Evolutionary conservation across 2,888 invertebrate species (phyloP), one percentile per base, ranked within the genome.

Genomic region (Adelognathus sp.): DNA sequence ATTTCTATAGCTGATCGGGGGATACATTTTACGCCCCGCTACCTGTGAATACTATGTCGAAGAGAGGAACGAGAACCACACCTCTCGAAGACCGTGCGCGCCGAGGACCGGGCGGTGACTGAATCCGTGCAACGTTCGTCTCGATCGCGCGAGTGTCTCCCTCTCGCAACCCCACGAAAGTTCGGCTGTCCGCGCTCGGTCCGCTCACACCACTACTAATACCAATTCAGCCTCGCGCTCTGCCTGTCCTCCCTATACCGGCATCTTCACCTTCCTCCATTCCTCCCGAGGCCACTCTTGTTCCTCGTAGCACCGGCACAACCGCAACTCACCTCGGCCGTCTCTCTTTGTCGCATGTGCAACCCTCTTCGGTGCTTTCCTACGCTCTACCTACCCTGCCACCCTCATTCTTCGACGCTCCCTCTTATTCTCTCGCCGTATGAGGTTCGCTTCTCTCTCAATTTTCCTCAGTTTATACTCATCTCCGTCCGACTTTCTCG

Each of bases 81-180:
- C 79, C 73, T 83, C 79, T 82, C 82, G 75, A 76, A 83, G 81
- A 89, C 86, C 86, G 87, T 87, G 85, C 90, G 90, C 90, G 87
- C 90, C 90, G 89, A 89, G 84, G 85, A 87, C 89, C 90, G 90
- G 90, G 90, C 90, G 90, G 90, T 89, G 89, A 90, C 90, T 90
- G 90, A 90, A 85, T 85, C 83, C 73, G 69, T 76, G 44, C 80
- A 73, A 39, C 74, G 70, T 77, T 75, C 61, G 44, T 81, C 75
- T 80, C 41, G 50, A 67, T 79, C 61, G 79, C 81, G 79, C 79
- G 78, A 66, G 80, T 85, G 77, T 79, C 81, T 76, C 81, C 74
- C 80, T 74, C 80, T 79, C 79, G 82, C 82, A 76, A 80, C 78
- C 83, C 81, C 50, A 50, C 71, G 78, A 41, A 82, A 85, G 76